A percentile compares a stretch with the other conserved stretches of the same genome.
These are phyloP conservation scores for Bombus difficillimus DNA, from an alignment of 1,140 invertebrate species.

Conservation along the genomic window DNA sequence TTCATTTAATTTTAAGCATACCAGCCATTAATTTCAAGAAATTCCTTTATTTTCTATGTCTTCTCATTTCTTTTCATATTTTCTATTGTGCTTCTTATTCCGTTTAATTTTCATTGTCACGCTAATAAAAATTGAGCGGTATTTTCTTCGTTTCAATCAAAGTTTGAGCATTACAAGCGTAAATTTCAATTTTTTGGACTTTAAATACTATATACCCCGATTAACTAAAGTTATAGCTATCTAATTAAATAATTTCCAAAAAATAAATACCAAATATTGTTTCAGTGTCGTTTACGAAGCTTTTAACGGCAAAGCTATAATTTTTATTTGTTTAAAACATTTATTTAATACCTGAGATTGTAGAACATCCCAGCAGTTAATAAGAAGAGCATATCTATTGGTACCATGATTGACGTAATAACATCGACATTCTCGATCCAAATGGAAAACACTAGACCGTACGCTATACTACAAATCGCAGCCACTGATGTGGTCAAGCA, in stretches of 20 bases:
- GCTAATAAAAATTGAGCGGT: too few relatives aligned
- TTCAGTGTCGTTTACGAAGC: neutral
- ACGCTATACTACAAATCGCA: slow-evolving; percentile 55
- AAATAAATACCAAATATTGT: too few relatives aligned
- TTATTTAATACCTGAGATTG: slow-evolving; percentile 61
- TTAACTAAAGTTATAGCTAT: too few relatives aligned
- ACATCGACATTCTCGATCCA: slow-evolving; percentile 58
- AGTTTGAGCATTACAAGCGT: neutral
- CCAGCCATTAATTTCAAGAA: neutral
- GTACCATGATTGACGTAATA: slow-evolving; percentile 59
- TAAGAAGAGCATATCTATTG: slow-evolving; percentile 64
- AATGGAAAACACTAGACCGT: slow-evolving; percentile 60
- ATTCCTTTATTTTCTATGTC: neutral
- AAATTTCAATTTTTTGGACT: neutral
- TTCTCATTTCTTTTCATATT: neutral
- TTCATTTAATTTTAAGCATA: accelerated
- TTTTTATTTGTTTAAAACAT: neutral
- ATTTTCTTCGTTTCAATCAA: too few relatives aligned
- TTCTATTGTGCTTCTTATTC: neutral
- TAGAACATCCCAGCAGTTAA: slow-evolving; percentile 69
- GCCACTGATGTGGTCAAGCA: slow-evolving; percentile 36
- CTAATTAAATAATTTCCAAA: too few relatives aligned
- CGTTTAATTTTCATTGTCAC: too few relatives aligned
- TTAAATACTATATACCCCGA: too few relatives aligned
- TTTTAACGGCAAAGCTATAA: neutral